Percentiles rank a stretch among this genome's conserved stretches.
phyloP scores from a whole-genome alignment of 2,888 invertebrate species.

The Drosophila bunnanda region DNA sequence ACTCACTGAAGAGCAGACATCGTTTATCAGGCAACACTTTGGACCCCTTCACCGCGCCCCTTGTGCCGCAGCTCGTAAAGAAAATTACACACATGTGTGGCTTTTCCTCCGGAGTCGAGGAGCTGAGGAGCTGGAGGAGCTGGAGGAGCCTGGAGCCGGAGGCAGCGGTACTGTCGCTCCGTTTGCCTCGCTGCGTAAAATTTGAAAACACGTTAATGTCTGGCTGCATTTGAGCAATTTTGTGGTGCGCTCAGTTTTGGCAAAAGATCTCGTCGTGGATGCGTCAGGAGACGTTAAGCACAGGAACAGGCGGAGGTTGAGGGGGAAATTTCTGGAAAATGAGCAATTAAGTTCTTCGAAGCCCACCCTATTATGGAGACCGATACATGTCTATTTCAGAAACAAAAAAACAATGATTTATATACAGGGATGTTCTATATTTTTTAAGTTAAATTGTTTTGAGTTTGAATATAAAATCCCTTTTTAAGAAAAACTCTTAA shows the following conservation, averaged over 20 bases:
- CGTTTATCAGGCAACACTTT: slow-evolving; percentile 69
- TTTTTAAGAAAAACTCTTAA: not conserved
- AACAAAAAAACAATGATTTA: not conserved
- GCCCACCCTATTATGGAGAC: not conserved
- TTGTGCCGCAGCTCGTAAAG: slow-evolving; percentile 55
- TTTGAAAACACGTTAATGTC: slow-evolving; percentile 69
- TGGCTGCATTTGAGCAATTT: slow-evolving; percentile 70
- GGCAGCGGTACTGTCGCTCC: slow-evolving; percentile 49
- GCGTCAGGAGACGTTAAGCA: not conserved
- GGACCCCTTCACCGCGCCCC: slow-evolving; percentile 4
- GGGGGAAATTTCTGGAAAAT: slow-evolving; percentile 1
- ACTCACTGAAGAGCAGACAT: slow-evolving; percentile 46
- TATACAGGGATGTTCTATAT: not conserved
- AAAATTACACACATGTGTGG: slow-evolving; percentile 76
- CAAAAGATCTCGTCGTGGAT: slow-evolving; percentile 13
- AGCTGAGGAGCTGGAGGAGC: not conserved
- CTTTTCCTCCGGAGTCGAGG: slow-evolving; percentile 38
- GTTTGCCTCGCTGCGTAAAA: slow-evolving; percentile 61
- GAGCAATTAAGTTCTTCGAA: slow-evolving; percentile 22
- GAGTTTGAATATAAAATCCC: too few relatives aligned
- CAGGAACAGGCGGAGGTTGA: not conserved
- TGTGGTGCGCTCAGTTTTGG: slow-evolving; percentile 49
- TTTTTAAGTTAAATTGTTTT: not conserved
- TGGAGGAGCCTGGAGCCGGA: slow-evolving; percentile 7
- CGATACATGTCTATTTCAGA: not conserved